These are phyloP conservation scores for Orchestes rusci DNA, from an alignment of 2,888 invertebrate species.

Conservation along the genomic window DNA sequence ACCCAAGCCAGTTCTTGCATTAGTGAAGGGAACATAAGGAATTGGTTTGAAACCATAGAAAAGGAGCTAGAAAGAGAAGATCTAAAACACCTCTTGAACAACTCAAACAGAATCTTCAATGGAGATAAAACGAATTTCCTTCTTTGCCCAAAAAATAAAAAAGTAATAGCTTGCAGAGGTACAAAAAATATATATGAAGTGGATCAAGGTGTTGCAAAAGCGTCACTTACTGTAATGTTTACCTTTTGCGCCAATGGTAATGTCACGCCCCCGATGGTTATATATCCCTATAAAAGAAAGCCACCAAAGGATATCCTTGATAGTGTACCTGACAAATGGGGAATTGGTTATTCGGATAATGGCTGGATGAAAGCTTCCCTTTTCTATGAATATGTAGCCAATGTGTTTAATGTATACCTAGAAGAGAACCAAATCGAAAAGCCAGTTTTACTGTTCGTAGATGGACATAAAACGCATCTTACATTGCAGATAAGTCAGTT, in stretches of 20 bases:
- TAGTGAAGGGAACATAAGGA: constrained; percentile 28
- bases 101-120: constrained; percentile 32
- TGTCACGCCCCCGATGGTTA: constrained; percentile 13
- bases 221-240: constrained; percentile 16
- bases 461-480: constrained; percentile 17
- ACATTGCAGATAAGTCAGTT: constrained; percentile 15
- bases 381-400: constrained; percentile 21
- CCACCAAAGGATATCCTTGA: constrained; percentile 17
- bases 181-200: constrained; percentile 7
- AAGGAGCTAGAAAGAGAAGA: constrained; percentile 22
- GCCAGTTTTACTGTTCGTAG: constrained; percentile 17
- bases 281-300: constrained; percentile 34
- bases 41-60: constrained; percentile 29
- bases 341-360: constrained; percentile 16
- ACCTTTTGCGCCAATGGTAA: constrained; percentile 11
- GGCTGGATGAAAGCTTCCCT: constrained; percentile 25
- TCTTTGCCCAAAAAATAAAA: constrained; percentile 2
- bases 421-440: constrained; percentile 9
- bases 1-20: constrained; percentile 29
- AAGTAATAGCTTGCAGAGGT: constrained; percentile 7
- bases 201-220: constrained; percentile 4
- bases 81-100: constrained; percentile 23
- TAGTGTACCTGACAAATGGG: constrained; percentile 14
- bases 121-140: constrained; percentile 9
- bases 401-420: constrained; percentile 14